Evolutionary conservation across 30 jellyfish, hydroid and myxozoan species (phyloP).

Genomic region (Hydra vulgaris): DNA sequence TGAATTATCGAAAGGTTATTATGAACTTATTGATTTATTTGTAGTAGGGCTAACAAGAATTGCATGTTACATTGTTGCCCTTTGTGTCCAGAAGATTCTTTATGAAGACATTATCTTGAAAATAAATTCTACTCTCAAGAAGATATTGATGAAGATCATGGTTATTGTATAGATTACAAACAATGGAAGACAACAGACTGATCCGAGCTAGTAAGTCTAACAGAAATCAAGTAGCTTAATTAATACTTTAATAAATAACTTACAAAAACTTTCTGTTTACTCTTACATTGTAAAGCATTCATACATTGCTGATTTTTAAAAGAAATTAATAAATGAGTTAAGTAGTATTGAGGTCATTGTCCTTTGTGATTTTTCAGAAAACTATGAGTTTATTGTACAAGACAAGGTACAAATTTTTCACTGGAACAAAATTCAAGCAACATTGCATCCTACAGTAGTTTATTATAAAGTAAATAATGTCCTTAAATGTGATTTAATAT

Average conservation of each 20-base stretch:
- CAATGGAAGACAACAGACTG: constrained; percentile 39
- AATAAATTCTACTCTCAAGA: not conserved
- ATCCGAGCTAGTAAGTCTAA: constrained; percentile 21
- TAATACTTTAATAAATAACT: constrained; percentile 12
- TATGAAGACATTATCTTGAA: not conserved
- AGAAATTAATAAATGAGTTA: constrained; percentile 23
- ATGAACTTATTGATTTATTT: not conserved
- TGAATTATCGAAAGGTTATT: too few species aligned
- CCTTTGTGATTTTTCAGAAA: constrained; percentile 19
- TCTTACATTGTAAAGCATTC: constrained; percentile 33
- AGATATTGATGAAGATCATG: not conserved
- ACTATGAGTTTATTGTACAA: not conserved
- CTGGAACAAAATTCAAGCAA: not conserved
- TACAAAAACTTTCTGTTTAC: constrained; percentile 19
- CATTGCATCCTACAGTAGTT: not conserved
- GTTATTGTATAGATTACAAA: constrained; percentile 4
- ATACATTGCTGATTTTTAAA: constrained; percentile 30
- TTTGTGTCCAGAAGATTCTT: not conserved
- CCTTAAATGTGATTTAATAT: constrained; percentile 7
- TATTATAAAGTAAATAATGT: not conserved
- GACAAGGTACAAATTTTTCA: not conserved
- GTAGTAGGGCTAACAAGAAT: not conserved
- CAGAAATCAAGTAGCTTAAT: constrained; percentile 22
- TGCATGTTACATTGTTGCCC: not conserved
- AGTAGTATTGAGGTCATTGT: constrained; percentile 11